Evolutionary conservation across 1,140 invertebrate species (phyloP).

Genomic region (Aphaenogaster rudis): DNA sequence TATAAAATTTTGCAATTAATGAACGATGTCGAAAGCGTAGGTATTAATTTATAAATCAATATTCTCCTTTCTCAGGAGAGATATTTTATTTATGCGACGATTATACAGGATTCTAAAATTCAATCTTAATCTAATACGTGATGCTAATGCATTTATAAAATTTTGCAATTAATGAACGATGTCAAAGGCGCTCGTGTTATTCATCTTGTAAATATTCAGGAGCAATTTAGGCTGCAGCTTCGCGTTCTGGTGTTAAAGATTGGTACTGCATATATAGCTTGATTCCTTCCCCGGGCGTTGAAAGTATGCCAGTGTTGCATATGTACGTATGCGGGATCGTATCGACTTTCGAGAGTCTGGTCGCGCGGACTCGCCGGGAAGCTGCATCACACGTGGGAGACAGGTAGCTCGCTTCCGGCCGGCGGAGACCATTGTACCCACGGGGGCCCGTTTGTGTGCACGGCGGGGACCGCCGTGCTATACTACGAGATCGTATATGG

Average conservation of each 20-base stretch:
- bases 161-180: not conserved
- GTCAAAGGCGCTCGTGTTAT: not conserved
- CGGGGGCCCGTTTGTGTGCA: slow-evolving; percentile 28
- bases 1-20: not conserved
- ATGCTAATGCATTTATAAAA: not conserved
- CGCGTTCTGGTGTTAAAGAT: not conserved
- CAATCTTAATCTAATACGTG: not conserved
- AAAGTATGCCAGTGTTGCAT: slow-evolving; percentile 28
- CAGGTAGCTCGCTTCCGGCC: slow-evolving; percentile 85
- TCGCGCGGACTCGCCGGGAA: slow-evolving; percentile 64
- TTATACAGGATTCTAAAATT: not conserved
- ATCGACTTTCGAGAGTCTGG: slow-evolving; percentile 55
- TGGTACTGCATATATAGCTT: not conserved
- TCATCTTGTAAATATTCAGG: not conserved
- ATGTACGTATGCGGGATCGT: slow-evolving; percentile 28
- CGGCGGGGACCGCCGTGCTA: slow-evolving; percentile 30
- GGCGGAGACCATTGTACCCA: slow-evolving; percentile 72
- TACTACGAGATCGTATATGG: slow-evolving; percentile 60
- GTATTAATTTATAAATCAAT: not conserved
- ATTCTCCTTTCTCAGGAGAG: not conserved
- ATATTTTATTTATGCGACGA: not conserved
- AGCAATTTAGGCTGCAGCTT: not conserved
- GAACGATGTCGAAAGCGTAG: not conserved
- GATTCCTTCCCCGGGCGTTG: not conserved
- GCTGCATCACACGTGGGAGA: slow-evolving; percentile 81